Evolutionary conservation across 2,888 invertebrate species (phyloP).

Genomic region (Physocephala rufipes): DNA sequence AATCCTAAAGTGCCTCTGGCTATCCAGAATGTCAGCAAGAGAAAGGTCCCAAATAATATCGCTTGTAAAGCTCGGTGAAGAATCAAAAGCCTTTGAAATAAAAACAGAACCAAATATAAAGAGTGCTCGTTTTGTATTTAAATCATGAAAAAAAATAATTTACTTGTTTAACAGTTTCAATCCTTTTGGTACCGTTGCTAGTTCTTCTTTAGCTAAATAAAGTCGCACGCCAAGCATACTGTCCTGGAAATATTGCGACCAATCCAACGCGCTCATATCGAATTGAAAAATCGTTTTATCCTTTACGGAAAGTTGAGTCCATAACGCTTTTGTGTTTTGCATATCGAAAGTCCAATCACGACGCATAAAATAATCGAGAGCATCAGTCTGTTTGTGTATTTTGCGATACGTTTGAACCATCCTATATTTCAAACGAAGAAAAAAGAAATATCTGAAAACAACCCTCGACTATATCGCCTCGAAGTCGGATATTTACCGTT

Average conservation of each 20-base stretch:
- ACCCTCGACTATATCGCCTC: neutral
- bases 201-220: slow-evolving; percentile 81
- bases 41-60: slow-evolving; percentile 46
- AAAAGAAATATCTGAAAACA: no score
- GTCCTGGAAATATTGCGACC: slow-evolving; percentile 67
- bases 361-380: slow-evolving; percentile 78
- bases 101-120: neutral
- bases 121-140: no score
- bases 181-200: slow-evolving; percentile 73
- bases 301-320: slow-evolving; percentile 61
- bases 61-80: slow-evolving; percentile 53
- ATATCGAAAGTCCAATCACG: slow-evolving; percentile 78
- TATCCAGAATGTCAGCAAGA: slow-evolving; percentile 44
- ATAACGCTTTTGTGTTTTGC: slow-evolving; percentile 68
- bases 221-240: slow-evolving; percentile 79
- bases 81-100: slow-evolving; percentile 49
- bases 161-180: slow-evolving; percentile 71
- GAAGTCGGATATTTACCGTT: slow-evolving; percentile 62
- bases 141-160: no score
- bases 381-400: slow-evolving; percentile 79
- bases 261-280: slow-evolving; percentile 75
- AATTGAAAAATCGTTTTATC: slow-evolving; percentile 75
- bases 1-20: slow-evolving; percentile 26
- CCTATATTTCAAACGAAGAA: slow-evolving; percentile 66
- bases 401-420: slow-evolving; percentile 81